phyloP scores from a whole-genome alignment of 2,113 vertebrate species.

The Collichthys lucidus region DNA sequence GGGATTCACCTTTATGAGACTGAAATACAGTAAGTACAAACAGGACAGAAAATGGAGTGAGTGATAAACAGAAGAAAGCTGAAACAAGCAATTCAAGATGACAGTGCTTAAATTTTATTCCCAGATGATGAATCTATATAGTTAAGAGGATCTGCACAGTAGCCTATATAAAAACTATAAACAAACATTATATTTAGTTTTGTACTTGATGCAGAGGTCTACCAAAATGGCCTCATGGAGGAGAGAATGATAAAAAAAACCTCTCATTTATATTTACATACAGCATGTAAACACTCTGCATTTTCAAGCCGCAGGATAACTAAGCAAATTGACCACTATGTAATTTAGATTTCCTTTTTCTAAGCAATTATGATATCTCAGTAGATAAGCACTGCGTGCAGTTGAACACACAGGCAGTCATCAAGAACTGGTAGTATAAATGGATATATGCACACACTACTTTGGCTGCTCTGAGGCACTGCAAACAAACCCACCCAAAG shows the following conservation, averaged over 20 bases:
- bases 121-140: background rate
- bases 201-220: background rate
- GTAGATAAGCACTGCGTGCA: background rate
- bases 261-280: background rate
- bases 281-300: background rate
- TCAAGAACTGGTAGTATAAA: conserved; percentile 13
- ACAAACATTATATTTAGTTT: background rate
- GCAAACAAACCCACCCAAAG: conserved; percentile 43
- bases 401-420: background rate
- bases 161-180: background rate
- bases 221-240: background rate
- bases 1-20: background rate
- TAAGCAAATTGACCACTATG: background rate
- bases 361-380: background rate
- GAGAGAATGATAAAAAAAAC: too few species aligned
- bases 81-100: background rate
- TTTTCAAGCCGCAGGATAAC: background rate
- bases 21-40: background rate
- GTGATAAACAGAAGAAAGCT: background rate
- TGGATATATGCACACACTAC: conserved; percentile 23
- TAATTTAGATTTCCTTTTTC: too few species aligned
- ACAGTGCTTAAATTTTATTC: background rate
- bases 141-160: background rate
- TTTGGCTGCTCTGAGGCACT: background rate
- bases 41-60: background rate